Conservation (phyloP, 2,888 invertebrate genomes). For the Nephrotoma flavescens region DNA sequence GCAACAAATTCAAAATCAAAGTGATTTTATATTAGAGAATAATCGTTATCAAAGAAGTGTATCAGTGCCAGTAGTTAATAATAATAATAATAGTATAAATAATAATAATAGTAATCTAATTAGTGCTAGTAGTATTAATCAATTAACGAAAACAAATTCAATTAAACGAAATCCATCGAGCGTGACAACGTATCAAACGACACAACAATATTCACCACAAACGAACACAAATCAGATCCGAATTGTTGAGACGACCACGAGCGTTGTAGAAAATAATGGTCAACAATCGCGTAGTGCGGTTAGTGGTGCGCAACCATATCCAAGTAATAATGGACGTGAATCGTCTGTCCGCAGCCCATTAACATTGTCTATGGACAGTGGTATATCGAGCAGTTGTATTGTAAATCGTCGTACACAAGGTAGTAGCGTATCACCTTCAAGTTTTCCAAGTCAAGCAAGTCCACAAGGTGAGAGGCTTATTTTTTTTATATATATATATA, state of each 20-base stretch:
- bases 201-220: conserved; percentile 12
- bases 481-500: neutral
- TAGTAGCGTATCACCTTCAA: conserved; percentile 19
- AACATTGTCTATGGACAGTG: conserved; percentile 82
- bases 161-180: neutral
- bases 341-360: conserved; percentile 37
- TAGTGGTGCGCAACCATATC: conserved; percentile 13
- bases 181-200: conserved; percentile 8
- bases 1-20: neutral
- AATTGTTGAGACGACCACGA: conserved; percentile 6
- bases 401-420: conserved; percentile 17
- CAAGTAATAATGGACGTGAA: conserved; percentile 15
- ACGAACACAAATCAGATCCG: conserved; percentile 5
- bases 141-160: neutral
- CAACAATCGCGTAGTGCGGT: neutral
- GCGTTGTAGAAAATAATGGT: conserved; percentile 4
- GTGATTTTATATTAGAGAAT: neutral
- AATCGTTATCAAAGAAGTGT: conserved; percentile 4
- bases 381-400: conserved; percentile 44
- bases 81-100: neutral
- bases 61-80: neutral
- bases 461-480: conserved; percentile 17
- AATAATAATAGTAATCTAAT: neutral
- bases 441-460: conserved; percentile 20
- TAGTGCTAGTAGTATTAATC: neutral